Evolutionary conservation across 2,797 vertebrate genomes (phyloP).

Genomic region (Lutjanus campechanus): DNA sequence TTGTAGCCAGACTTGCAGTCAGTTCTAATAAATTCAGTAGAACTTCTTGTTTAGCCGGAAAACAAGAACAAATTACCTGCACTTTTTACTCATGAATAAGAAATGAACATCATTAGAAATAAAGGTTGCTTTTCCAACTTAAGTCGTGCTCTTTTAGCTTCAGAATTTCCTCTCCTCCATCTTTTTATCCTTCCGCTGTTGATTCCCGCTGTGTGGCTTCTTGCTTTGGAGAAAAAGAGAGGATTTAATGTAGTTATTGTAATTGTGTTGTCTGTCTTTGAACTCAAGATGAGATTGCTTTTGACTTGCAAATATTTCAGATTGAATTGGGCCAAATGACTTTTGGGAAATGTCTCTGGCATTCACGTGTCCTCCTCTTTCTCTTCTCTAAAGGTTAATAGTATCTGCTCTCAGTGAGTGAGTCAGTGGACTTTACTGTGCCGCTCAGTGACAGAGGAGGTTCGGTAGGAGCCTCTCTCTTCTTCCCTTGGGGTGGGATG

Average conservation of each 20-base stretch:
- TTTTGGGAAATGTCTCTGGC: conserved; percentile 69
- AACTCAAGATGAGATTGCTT: conserved; percentile 58
- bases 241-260: conserved; percentile 60
- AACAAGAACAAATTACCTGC: conserved; percentile 68
- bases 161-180: conserved; percentile 41
- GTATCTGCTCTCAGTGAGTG: conserved; percentile 60
- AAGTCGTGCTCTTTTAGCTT: conserved; percentile 44
- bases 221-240: conserved; percentile 1
- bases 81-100: conserved; percentile 71
- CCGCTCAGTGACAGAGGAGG: conserved; percentile 35
- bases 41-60: conserved; percentile 63
- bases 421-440: conserved; percentile 55
- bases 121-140: conserved; percentile 59
- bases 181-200: conserved; percentile 15
- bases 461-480: conserved; percentile 31
- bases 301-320: conserved; percentile 81
- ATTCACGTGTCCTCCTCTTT: conserved; percentile 56
- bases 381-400: conserved; percentile 76
- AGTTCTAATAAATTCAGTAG: conserved; percentile 45
- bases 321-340: conserved; percentile 71
- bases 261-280: conserved; percentile 69
- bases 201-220: conserved; percentile 30
- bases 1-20: conserved; percentile 31
- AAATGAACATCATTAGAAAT: conserved; percentile 65
- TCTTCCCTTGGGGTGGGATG: conserved; percentile 7